These are phyloP conservation scores for Parasteatoda lunata DNA, from an alignment of 2,888 invertebrate species.

Conservation along the genomic window DNA sequence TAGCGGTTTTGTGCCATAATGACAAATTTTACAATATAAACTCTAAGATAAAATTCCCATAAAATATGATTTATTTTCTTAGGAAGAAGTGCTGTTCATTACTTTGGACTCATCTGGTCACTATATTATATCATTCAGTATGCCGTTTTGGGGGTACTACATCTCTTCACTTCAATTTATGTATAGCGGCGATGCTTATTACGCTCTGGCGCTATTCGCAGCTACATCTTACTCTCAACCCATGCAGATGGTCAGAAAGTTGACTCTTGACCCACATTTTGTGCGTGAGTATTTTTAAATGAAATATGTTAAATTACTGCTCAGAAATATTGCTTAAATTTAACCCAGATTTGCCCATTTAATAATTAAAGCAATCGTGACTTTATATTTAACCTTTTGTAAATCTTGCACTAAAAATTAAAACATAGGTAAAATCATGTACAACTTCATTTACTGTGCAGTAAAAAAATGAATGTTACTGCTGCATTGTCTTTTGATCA, in stretches of 20 bases:
- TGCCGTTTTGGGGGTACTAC: slow-evolving; percentile 17
- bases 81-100: slow-evolving; percentile 49
- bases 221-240: not conserved
- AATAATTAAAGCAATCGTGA: not conserved
- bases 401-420: too few relatives aligned
- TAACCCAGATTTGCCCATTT: not conserved
- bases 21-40: too few relatives aligned
- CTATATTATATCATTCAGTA: slow-evolving; percentile 23
- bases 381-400: not conserved
- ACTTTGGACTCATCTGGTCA: slow-evolving; percentile 46
- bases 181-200: slow-evolving; percentile 44
- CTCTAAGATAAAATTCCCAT: not conserved
- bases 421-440: too few relatives aligned
- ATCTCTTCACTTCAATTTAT: slow-evolving; percentile 45
- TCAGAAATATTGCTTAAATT: too few relatives aligned
- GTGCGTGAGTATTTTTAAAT: slow-evolving; percentile 40
- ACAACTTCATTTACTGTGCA: too few relatives aligned
- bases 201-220: slow-evolving; percentile 27
- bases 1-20: too few relatives aligned
- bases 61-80: not conserved
- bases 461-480: too few relatives aligned
- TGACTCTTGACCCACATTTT: slow-evolving; percentile 23
- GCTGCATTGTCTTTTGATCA: too few relatives aligned
- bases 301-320: too few relatives aligned
- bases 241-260: slow-evolving; percentile 19